phyloP scores from a whole-genome alignment of 2,888 invertebrate species.

The Drosophila bunnanda region DNA sequence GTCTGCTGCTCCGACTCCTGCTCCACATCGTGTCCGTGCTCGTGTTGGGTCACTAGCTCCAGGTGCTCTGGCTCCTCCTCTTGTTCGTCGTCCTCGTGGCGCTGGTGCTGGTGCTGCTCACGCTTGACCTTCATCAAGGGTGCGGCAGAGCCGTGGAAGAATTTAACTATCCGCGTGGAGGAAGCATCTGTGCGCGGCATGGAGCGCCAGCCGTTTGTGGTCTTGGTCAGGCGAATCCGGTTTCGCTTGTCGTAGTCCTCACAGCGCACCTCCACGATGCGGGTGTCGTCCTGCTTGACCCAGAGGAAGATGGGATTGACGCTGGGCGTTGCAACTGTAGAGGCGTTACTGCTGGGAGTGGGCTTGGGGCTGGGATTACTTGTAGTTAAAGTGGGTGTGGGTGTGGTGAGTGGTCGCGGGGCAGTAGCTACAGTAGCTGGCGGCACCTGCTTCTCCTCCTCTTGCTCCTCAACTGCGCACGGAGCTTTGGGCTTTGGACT shows the following conservation, averaged over 20 bases:
- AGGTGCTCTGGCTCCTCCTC: slow-evolving; percentile 20
- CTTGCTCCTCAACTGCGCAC: neutral
- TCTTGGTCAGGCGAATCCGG: slow-evolving; percentile 92
- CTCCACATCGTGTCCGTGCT: slow-evolving; percentile 9
- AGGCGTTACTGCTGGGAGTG: neutral
- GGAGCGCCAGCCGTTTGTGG: slow-evolving; percentile 92
- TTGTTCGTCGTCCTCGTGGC: slow-evolving; percentile 40
- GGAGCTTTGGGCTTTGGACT: slow-evolving; percentile 31
- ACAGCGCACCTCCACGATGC: slow-evolving; percentile 93
- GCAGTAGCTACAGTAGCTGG: slow-evolving; percentile 15
- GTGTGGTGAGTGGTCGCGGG: neutral
- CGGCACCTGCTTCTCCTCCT: neutral
- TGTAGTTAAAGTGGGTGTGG: neutral
- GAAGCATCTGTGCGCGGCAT: slow-evolving; percentile 90
- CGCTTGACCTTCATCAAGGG: slow-evolving; percentile 84
- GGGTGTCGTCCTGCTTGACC: slow-evolving; percentile 92
- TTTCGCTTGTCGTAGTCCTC: slow-evolving; percentile 95
- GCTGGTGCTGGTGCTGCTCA: slow-evolving; percentile 64
- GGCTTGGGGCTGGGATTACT: slow-evolving; percentile 9
- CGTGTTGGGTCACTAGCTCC: slow-evolving; percentile 6
- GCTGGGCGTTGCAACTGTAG: slow-evolving; percentile 55
- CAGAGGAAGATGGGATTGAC: slow-evolving; percentile 92
- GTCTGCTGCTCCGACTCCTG: slow-evolving; percentile 13
- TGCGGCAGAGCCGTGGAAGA: slow-evolving; percentile 79
- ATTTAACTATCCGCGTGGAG: slow-evolving; percentile 81